Conservation (phyloP, 2,113 vertebrate species). For the Pithys albifrons region DNA sequence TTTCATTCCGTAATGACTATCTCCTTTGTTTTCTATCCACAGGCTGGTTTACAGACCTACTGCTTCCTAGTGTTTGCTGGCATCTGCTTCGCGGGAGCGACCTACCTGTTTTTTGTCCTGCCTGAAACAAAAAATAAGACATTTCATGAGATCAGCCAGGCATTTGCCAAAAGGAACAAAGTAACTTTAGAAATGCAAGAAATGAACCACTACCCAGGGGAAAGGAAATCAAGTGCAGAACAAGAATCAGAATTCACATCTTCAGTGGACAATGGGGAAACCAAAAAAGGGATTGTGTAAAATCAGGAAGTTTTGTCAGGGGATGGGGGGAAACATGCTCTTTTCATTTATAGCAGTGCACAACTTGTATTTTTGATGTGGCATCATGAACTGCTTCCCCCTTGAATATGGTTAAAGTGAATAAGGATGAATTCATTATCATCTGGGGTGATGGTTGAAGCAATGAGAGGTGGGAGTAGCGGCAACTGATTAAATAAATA, state of each 20-base stretch:
- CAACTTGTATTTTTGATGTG: neutral
- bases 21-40: constrained; percentile 15
- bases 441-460: neutral
- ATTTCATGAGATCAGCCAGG: constrained; percentile 87
- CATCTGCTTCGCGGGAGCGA: constrained; percentile 78
- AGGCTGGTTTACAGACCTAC: constrained; percentile 83
- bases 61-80: constrained; percentile 90
- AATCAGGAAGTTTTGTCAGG: neutral
- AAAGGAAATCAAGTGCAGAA: neutral
- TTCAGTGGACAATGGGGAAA: neutral
- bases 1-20: neutral
- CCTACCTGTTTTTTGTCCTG: constrained; percentile 85
- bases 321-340: rapidly evolving
- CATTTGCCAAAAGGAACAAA: constrained; percentile 89
- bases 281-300: constrained; percentile 36
- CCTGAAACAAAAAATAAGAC: constrained; percentile 97
- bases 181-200: constrained; percentile 65
- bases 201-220: constrained; percentile 25
- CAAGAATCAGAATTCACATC: constrained; percentile 41
- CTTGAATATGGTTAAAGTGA: neutral
- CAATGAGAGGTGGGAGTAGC: rapidly evolving
- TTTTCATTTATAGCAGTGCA: neutral
- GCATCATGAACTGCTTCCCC: neutral
- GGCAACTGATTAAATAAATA: neutral
- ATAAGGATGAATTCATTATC: neutral